Conservation (phyloP, 2,797 vertebrate species). For the Arremon aurantiirostris region DNA sequence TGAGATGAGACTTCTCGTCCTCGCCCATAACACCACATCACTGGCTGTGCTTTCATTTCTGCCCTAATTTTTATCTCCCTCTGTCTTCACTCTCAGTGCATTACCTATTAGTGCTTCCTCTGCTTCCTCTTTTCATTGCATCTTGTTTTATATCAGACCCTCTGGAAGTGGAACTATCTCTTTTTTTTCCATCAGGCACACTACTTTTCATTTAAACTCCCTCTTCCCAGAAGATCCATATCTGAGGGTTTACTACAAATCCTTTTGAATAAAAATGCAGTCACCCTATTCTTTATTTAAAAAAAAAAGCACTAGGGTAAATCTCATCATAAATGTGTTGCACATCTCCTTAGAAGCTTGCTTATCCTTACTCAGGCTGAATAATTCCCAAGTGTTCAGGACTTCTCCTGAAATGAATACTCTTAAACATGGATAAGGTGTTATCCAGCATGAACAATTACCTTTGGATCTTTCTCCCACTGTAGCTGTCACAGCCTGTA, state of each 20-base stretch:
- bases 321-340: background rate
- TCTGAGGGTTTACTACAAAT: background rate
- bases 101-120: background rate
- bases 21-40: background rate
- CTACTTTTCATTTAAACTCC: slow-evolving; percentile 7
- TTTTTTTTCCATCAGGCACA: background rate
- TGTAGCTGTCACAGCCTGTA: background rate
- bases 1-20: background rate
- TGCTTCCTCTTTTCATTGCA: background rate
- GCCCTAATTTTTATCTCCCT: background rate
- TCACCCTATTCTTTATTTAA: background rate
- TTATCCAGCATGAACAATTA: background rate
- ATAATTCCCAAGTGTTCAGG: background rate
- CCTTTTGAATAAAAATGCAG: background rate
- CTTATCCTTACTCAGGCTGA: background rate
- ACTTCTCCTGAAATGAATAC: background rate
- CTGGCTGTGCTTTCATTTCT: background rate
- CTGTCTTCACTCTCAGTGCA: background rate
- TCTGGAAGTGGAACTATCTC: background rate
- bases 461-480: background rate
- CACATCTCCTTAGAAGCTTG: background rate
- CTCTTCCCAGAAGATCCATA: background rate
- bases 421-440: background rate
- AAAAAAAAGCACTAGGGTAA: background rate
- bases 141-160: background rate